These are phyloP conservation scores for Poecilia gillii DNA, from an alignment of 2,797 vertebrate species.

Conservation along the genomic window DNA sequence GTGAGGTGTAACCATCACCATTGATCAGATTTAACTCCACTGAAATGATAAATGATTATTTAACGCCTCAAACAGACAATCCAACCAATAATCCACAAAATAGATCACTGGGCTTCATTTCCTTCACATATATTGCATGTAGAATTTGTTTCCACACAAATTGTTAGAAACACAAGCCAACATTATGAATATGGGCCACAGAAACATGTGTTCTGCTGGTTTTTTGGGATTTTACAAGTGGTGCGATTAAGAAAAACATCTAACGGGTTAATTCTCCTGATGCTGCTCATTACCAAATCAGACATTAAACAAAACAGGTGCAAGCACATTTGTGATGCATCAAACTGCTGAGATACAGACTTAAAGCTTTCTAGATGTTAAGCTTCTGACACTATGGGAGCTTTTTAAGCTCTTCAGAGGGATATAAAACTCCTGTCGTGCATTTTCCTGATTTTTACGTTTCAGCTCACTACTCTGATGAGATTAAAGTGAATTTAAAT, in stretches of 20 bases:
- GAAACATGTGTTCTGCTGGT: not conserved
- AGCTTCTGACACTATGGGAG: conserved; percentile 37
- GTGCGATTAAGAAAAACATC: not conserved
- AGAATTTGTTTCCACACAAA: not conserved
- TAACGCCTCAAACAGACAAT: not conserved
- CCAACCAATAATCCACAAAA: not conserved
- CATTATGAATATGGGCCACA: not conserved
- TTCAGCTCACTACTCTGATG: conserved; percentile 47
- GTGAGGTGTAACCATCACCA: not conserved
- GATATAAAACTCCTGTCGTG: conserved; percentile 24
- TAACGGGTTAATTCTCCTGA: conserved; percentile 9
- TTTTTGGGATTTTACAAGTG: not conserved
- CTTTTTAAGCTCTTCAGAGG: conserved; percentile 29
- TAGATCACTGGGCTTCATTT: not conserved
- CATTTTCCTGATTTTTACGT: conserved; percentile 38
- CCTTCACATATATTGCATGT: not conserved
- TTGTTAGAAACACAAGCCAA: not conserved
- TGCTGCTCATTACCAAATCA: conserved; percentile 27
- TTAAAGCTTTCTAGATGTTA: conserved; percentile 19
- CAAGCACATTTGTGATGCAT: conserved; percentile 20
- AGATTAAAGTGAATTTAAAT: conserved; percentile 49
- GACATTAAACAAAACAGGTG: conserved; percentile 10
- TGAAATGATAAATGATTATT: not conserved
- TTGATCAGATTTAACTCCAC: not conserved
- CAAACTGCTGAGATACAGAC: conserved; percentile 5